phyloP scores from a whole-genome alignment of 2,888 invertebrate genomes.

The Thyatira batis region DNA sequence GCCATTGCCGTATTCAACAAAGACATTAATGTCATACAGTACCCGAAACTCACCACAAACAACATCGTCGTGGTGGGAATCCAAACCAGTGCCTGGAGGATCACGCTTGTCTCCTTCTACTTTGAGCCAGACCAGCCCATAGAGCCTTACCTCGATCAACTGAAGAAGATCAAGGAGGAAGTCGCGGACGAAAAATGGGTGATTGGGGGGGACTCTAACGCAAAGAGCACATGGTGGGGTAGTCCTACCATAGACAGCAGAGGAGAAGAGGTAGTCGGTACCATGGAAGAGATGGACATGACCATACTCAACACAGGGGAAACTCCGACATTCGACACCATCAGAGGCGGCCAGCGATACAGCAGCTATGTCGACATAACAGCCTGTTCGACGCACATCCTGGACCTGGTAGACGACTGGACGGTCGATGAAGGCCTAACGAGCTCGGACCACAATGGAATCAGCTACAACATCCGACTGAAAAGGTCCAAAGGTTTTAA shows the following conservation, averaged over 20 bases:
- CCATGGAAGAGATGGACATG: conserved; percentile 15
- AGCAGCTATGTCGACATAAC: conserved; percentile 29
- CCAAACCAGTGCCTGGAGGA: background rate
- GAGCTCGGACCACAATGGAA: conserved; percentile 23
- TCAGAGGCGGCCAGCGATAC: conserved; percentile 12
- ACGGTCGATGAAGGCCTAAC: conserved; percentile 10
- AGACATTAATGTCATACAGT: background rate
- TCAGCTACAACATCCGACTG: conserved; percentile 14
- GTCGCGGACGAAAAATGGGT: background rate
- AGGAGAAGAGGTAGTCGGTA: conserved; percentile 13
- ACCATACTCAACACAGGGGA: conserved; percentile 25
- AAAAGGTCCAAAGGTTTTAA: conserved; percentile 1
- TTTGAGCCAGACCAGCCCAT: conserved; percentile 7
- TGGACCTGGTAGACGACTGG: conserved; percentile 16
- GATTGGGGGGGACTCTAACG: conserved; percentile 19
- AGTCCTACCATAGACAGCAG: conserved; percentile 9
- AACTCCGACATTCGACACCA: conserved; percentile 18
- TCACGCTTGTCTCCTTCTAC: conserved; percentile 11
- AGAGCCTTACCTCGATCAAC: background rate
- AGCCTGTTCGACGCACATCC: conserved; percentile 16
- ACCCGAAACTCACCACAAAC: conserved; percentile 1
- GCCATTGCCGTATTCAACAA: conserved; percentile 8
- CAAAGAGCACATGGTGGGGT: conserved; percentile 19
- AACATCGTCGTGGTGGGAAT: background rate
- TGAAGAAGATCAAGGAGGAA: background rate